Evolutionary conservation across 2,797 vertebrate genomes (phyloP).

Genomic region (Tragopan temminckii): DNA sequence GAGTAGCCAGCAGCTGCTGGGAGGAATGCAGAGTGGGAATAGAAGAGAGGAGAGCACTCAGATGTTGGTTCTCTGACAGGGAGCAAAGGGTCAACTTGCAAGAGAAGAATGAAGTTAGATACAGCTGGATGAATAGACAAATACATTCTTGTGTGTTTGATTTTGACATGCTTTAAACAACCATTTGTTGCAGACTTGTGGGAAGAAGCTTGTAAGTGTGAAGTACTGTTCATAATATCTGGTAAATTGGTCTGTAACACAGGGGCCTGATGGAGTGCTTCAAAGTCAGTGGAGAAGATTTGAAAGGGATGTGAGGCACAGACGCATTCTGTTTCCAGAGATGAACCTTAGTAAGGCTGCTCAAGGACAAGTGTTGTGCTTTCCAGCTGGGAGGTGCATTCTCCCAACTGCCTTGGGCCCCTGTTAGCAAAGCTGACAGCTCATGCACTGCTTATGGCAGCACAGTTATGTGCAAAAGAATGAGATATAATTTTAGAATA

Average conservation of each 20-base stretch:
- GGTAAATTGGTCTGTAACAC: neutral
- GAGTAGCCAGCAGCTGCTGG: neutral
- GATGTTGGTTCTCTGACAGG: neutral
- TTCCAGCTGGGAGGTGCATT: neutral
- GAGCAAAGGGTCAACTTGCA: neutral
- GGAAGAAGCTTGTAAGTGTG: neutral
- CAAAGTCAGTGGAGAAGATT: neutral
- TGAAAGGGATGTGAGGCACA: neutral
- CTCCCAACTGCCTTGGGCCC: neutral
- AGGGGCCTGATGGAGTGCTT: neutral
- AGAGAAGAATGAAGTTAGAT: fast-evolving
- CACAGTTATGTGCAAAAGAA: neutral
- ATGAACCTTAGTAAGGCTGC: neutral
- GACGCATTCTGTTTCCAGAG: neutral
- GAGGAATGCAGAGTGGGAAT: neutral
- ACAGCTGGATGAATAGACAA: neutral
- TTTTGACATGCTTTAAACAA: neutral
- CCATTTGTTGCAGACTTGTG: neutral
- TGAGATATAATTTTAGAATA: neutral
- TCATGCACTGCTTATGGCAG: constrained; percentile 27
- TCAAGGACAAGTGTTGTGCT: neutral
- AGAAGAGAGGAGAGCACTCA: neutral
- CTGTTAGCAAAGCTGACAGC: neutral
- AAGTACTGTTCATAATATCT: neutral
- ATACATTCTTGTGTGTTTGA: neutral